Evolutionary conservation across 2,113 vertebrate genomes (phyloP).

Genomic region (Myrmecobius fasciatus): DNA sequence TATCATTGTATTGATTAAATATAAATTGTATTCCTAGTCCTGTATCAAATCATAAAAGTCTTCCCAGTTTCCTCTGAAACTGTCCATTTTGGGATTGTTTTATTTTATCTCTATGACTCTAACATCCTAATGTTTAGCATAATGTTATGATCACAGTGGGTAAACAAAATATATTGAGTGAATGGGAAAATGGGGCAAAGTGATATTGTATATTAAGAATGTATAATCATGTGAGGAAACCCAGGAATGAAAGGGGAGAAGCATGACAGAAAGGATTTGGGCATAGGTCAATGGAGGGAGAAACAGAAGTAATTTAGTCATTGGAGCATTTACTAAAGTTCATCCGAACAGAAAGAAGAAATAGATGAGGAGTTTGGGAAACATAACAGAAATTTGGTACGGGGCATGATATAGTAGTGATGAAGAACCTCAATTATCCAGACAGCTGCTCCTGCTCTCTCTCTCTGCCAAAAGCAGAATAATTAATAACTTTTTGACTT

Average conservation of each 20-base stretch:
- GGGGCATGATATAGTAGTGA: not conserved
- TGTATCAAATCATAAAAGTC: not conserved
- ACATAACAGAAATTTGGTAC: not conserved
- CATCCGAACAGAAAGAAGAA: not conserved
- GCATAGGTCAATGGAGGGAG: not conserved
- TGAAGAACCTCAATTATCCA: not conserved
- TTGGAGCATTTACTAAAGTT: not conserved
- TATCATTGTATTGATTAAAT: not conserved
- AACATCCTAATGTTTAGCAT: not conserved
- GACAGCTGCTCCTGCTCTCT: not conserved
- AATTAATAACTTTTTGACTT: not conserved
- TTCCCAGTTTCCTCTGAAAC: not conserved
- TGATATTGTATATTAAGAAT: not conserved
- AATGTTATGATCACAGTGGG: not conserved
- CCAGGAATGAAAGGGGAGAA: not conserved
- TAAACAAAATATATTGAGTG: not conserved
- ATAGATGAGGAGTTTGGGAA: not conserved
- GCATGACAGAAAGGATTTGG: not conserved
- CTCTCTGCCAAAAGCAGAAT: not conserved
- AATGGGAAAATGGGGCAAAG: not conserved
- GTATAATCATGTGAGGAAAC: not conserved
- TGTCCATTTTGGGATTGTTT: not conserved
- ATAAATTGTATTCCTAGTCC: not conserved
- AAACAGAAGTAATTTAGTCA: not conserved
- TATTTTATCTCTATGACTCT: not conserved